These are phyloP conservation scores for Melangyna quadrimaculata DNA, from an alignment of 2,888 invertebrate genomes.

Conservation along the genomic window DNA sequence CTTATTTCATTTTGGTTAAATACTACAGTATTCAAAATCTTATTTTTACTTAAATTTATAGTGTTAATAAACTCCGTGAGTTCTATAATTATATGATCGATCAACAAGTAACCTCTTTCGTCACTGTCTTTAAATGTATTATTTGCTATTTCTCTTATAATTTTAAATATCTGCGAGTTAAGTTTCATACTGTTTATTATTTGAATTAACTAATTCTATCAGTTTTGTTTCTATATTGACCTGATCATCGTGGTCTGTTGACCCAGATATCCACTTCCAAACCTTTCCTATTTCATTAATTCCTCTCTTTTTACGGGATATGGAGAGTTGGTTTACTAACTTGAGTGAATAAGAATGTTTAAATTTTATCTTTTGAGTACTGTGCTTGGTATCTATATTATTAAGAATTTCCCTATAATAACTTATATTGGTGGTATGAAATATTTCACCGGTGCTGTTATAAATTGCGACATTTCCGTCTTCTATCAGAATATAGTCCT, in stretches of 20 bases:
- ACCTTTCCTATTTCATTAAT: constrained; percentile 1
- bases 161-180: neutral
- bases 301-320: neutral
- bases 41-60: neutral
- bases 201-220: no score
- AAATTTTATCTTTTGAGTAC: neutral
- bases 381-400: neutral
- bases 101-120: neutral
- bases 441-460: neutral
- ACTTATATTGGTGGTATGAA: neutral
- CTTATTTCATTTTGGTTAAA: neutral
- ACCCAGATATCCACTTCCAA: neutral
- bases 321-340: neutral
- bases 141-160: neutral
- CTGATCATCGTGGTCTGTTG: neutral
- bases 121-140: neutral
- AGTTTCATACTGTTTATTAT: neutral
- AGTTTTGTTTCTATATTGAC: neutral
- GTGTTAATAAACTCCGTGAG: neutral
- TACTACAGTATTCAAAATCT: neutral
- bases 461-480: neutral
- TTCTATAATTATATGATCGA: neutral
- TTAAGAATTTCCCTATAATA: neutral
- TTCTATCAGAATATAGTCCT: neutral
- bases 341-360: neutral